phyloP scores from a whole-genome alignment of 2,797 vertebrate genomes.

The Rhynchotus rufescens region DNA sequence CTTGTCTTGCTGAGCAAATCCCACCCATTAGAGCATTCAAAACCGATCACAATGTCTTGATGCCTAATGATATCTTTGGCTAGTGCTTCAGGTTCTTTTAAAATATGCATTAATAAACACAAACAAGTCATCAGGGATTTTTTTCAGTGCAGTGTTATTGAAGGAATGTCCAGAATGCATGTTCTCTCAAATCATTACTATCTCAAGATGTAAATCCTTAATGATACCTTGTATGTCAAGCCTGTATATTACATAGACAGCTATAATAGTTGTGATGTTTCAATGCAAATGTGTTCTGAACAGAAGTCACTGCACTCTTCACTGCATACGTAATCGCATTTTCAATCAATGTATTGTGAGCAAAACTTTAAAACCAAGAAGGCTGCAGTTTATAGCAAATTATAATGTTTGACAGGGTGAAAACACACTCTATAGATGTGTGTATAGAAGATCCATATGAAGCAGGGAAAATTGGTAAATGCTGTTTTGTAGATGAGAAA shows the following conservation, averaged over 20 bases:
- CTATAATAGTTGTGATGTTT: slow-evolving; percentile 23
- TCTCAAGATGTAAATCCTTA: slow-evolving; percentile 30
- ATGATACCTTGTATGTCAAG: background rate
- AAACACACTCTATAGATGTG: background rate
- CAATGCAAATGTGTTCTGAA: background rate
- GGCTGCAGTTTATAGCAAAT: slow-evolving; percentile 36
- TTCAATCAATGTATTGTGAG: background rate
- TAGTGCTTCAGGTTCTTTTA: background rate
- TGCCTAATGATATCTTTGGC: background rate
- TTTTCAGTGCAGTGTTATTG: slow-evolving; percentile 6
- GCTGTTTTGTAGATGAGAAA: background rate
- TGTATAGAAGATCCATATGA: background rate
- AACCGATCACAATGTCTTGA: background rate
- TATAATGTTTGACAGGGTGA: slow-evolving; percentile 32
- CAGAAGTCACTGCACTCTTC: background rate
- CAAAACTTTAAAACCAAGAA: background rate
- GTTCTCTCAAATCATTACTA: background rate
- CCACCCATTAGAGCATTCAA: background rate
- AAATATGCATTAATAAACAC: background rate
- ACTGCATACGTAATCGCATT: slow-evolving; percentile 1
- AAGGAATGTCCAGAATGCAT: background rate
- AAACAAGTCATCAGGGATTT: background rate
- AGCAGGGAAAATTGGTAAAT: background rate
- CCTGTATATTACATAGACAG: slow-evolving; percentile 16
- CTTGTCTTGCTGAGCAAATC: background rate